Evolutionary conservation across 2,113 vertebrate genomes (phyloP).

Genomic region (Oplegnathus fasciatus): DNA sequence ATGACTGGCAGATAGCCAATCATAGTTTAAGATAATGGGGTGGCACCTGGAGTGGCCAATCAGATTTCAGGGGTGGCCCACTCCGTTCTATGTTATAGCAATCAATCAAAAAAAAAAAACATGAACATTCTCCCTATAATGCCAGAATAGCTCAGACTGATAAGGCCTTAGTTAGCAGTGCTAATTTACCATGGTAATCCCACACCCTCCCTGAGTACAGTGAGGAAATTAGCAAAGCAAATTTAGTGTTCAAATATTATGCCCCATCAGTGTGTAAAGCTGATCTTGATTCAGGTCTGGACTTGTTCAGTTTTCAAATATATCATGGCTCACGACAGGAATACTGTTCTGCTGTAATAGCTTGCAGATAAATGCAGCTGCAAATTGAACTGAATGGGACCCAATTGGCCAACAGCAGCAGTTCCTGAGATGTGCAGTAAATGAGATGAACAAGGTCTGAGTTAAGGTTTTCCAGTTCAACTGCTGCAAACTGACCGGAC

Average conservation of each 20-base stretch:
- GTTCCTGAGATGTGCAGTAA: background rate
- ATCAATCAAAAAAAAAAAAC: background rate
- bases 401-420: constrained; percentile 2
- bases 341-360: constrained; percentile 1
- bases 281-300: background rate
- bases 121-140: background rate
- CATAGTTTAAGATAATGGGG: too few relatives aligned
- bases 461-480: background rate
- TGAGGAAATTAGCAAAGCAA: constrained; percentile 36
- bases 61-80: too few relatives aligned
- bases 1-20: too few relatives aligned
- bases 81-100: background rate
- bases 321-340: background rate
- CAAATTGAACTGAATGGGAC: background rate
- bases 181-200: constrained; percentile 29
- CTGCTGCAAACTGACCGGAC: background rate
- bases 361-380: background rate
- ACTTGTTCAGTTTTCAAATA: constrained; percentile 8
- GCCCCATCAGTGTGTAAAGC: constrained; percentile 1
- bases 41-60: too few relatives aligned
- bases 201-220: constrained; percentile 3
- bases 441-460: background rate
- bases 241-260: constrained; percentile 35
- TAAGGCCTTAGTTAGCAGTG: background rate
- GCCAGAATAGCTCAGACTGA: background rate